These are phyloP conservation scores for Mormyrus hasselquistii DNA, from an alignment of 2,797 vertebrate species.

Conservation along the genomic window DNA sequence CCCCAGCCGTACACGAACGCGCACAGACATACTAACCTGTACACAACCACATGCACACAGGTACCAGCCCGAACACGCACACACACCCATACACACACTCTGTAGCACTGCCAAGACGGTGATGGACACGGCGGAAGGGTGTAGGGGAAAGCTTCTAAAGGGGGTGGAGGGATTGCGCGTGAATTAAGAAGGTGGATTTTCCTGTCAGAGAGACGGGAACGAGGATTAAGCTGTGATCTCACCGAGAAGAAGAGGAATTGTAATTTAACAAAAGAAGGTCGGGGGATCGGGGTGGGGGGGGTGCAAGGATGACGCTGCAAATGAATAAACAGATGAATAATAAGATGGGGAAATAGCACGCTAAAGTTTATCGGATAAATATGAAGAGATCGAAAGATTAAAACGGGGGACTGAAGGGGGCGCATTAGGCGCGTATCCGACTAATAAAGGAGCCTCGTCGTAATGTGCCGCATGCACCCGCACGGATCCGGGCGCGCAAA, in stretches of 20 bases:
- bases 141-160: slow-evolving; percentile 8
- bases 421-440: slow-evolving; percentile 51
- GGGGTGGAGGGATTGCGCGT: slow-evolving; percentile 49
- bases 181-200: slow-evolving; percentile 69
- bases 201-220: slow-evolving; percentile 64
- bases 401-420: slow-evolving; percentile 26
- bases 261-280: slow-evolving; percentile 45
- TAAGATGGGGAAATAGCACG: slow-evolving; percentile 35
- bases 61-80: neutral
- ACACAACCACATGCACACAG: neutral
- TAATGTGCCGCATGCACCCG: slow-evolving; percentile 42
- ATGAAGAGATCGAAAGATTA: slow-evolving; percentile 30
- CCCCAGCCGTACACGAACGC: neutral
- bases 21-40: neutral
- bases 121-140: neutral
- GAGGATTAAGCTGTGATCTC: slow-evolving; percentile 68
- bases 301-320: slow-evolving; percentile 60
- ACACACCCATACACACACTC: neutral
- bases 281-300: slow-evolving; percentile 13
- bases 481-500: slow-evolving; percentile 20
- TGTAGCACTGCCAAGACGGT: slow-evolving; percentile 9
- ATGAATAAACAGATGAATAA: slow-evolving; percentile 35
- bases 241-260: slow-evolving; percentile 57
- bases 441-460: slow-evolving; percentile 32
- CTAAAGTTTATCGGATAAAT: slow-evolving; percentile 48